phyloP scores from a whole-genome alignment of 2,797 vertebrate genomes.

The Danionella dracula region DNA sequence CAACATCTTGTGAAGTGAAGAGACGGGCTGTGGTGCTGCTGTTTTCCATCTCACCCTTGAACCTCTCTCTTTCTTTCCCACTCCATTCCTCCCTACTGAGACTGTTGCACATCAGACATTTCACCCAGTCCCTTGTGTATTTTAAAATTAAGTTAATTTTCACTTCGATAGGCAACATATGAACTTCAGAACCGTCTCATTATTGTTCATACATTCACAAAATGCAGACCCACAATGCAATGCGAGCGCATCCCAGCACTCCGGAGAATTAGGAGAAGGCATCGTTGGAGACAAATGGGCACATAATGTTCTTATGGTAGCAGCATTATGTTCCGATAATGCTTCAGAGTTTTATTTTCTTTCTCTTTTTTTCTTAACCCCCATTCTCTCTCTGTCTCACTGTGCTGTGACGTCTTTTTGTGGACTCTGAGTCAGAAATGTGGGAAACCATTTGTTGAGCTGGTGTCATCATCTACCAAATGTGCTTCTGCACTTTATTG shows the following conservation, averaged over 20 bases:
- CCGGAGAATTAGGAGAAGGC: conserved; percentile 16
- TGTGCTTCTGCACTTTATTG: not conserved
- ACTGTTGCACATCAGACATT: not conserved
- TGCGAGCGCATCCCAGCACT: conserved; percentile 1
- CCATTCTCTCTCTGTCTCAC: conserved; percentile 14
- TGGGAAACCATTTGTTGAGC: conserved; percentile 18
- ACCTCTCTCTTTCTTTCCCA: conserved; percentile 39
- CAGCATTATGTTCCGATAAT: conserved; percentile 30
- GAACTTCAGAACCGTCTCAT: conserved; percentile 4
- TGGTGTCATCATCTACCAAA: not conserved
- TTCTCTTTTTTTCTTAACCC: not conserved
- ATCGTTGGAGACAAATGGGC: conserved; percentile 33
- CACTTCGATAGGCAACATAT: not conserved
- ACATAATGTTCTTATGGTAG: conserved; percentile 35
- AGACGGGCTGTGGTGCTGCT: conserved; percentile 51
- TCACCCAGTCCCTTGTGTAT: not conserved
- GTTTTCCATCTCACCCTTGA: conserved; percentile 50
- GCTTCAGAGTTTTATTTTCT: conserved; percentile 9
- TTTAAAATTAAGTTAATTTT: conserved; percentile 10
- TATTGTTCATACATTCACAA: conserved; percentile 24
- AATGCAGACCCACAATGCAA: not conserved
- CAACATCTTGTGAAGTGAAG: conserved; percentile 64
- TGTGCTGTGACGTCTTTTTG: conserved; percentile 33
- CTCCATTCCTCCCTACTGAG: conserved; percentile 12
- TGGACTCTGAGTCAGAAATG: conserved; percentile 36